Base-by-base conservation (phyloP, 2,113 vertebrate genomes). In the Potamarius usumacintae region DNA sequence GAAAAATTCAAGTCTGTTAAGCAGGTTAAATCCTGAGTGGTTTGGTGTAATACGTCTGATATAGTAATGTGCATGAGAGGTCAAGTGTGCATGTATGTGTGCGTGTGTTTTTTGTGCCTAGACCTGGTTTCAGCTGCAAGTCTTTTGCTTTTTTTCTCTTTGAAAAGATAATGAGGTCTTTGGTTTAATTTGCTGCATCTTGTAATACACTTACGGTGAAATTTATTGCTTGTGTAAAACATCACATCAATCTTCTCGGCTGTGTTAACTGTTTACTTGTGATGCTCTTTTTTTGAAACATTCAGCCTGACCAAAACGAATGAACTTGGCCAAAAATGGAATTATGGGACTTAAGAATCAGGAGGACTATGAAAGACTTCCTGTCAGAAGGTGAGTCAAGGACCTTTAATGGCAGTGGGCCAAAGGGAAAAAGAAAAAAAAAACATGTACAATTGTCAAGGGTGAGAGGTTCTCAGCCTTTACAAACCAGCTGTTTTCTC, bases 401-500 rank as follows among this genome's bases (percentile, higher is more conserved):
- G 85, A 92, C 94, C 93, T 95, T 95, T 95, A 94, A 93, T 88
- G 88, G 92, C 91, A 92, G 92, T 91, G 92, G 93, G 89, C 91
- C 94, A 91, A 94, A 93, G 93, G 94, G 94, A 34, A 62, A 58
- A 27, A 4, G 60, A 22, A 58, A 34, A 5, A 42, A 58, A 34
- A 52, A 58, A 87, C 80, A 34, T 60, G 42, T 74, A 55, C 48
- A 86, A 80, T 74, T 42, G 57, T 81, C 53, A 62, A 76, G 84
- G 76, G 79, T 83, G 95, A 94, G 91, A 94, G 94, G 94, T 88
- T 89, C 86, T 90, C 82, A 30, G 94, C 92, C 93, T 94, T 95
- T 95, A 94, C 95, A 95, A 96, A 95, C 93, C 97, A 97, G 97
- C 96, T 97, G 97, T 97, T 96, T 93, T 94, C 94, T 96, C 95